Evolutionary conservation across 2,113 vertebrate species (phyloP).

Genomic region (Paedocypris sp.): DNA sequence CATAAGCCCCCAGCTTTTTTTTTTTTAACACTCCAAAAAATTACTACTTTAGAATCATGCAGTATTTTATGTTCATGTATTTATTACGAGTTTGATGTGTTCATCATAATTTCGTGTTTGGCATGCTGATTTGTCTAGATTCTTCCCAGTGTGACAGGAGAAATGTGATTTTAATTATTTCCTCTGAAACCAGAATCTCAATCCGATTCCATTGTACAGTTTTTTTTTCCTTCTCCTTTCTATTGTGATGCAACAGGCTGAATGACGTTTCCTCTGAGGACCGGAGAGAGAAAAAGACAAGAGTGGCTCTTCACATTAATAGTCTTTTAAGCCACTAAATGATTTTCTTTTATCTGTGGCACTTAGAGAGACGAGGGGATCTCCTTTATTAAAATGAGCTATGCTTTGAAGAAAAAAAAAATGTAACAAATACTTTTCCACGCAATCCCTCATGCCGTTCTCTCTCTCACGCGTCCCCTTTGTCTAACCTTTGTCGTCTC

Average conservation of each 20-base stretch:
- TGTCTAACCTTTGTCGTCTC: conserved; percentile 12
- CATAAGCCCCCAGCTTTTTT: too few species aligned
- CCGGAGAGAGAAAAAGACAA: background rate
- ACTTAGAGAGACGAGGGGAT: conserved; percentile 4
- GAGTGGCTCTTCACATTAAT: conserved; percentile 27
- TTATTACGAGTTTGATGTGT: too few species aligned
- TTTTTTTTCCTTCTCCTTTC: background rate
- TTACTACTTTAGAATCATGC: too few species aligned
- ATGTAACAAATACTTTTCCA: conserved; percentile 16
- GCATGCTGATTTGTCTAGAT: too few species aligned
- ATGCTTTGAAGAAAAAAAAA: conserved; percentile 9
- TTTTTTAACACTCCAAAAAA: too few species aligned
- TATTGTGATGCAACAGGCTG: conserved; percentile 4
- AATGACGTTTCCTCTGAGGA: conserved; percentile 24
- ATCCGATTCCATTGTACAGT: background rate
- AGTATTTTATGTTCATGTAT: too few species aligned
- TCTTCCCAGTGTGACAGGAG: too few species aligned
- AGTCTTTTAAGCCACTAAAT: conserved; percentile 31
- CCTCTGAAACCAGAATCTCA: too few species aligned
- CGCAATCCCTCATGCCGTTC: background rate
- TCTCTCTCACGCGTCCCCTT: conserved; percentile 12
- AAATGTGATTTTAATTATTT: too few species aligned
- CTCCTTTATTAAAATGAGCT: conserved; percentile 24
- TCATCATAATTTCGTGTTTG: too few species aligned
- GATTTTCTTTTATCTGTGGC: conserved; percentile 25